A percentile compares a stretch with the other conserved stretches of the same genome.
These are phyloP conservation scores for Callosobruchus maculatus DNA, from an alignment of 2,888 invertebrate species.

Conservation along the genomic window DNA sequence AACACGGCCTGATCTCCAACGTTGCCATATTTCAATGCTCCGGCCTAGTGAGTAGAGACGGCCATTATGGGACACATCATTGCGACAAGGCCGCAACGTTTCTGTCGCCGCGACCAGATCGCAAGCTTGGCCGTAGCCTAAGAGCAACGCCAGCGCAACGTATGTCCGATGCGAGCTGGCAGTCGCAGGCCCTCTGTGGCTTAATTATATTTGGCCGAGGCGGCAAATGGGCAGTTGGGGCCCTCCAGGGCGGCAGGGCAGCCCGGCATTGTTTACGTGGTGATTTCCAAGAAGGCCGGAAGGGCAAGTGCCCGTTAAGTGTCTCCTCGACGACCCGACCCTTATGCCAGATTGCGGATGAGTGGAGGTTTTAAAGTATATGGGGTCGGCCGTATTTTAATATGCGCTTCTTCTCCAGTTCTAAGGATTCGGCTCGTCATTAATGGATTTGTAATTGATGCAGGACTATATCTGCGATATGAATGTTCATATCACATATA, in stretches of 20 bases:
- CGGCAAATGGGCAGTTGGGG: not conserved
- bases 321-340: not conserved
- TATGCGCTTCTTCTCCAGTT: not conserved
- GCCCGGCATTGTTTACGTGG: not conserved
- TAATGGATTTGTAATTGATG: too few relatives aligned
- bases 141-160: not conserved
- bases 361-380: not conserved
- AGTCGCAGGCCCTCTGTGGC: not conserved
- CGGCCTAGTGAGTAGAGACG: too few relatives aligned
- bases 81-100: too few relatives aligned
- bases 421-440: too few relatives aligned
- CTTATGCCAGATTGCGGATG: not conserved
- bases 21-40: too few relatives aligned
- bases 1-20: too few relatives aligned
- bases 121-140: too few relatives aligned
- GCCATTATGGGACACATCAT: too few relatives aligned
- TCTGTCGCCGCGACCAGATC: too few relatives aligned
- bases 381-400: not conserved
- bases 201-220: not conserved
- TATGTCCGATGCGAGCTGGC: not conserved
- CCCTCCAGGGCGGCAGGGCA: not conserved
- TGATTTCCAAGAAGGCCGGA: not conserved
- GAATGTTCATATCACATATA: too few relatives aligned
- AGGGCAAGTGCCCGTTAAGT: not conserved
- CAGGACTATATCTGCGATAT: too few relatives aligned